phyloP scores from a whole-genome alignment of 2,797 vertebrate species.

The Hephaestus fuliginosus region DNA sequence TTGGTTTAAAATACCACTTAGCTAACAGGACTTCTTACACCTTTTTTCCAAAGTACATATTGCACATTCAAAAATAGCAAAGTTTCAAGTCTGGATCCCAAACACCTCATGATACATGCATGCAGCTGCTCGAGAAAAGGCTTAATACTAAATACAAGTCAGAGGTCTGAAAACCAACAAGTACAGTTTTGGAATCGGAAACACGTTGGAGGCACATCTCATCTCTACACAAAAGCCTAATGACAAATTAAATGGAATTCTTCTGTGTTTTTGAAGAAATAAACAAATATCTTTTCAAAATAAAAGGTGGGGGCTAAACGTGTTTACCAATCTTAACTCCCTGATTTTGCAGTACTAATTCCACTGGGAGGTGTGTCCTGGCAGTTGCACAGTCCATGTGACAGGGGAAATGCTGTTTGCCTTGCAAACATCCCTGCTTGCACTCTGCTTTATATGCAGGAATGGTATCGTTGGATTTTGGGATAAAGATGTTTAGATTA shows the following conservation, averaged over 20 bases:
- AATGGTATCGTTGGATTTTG: slow-evolving; percentile 70
- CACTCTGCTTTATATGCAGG: slow-evolving; percentile 66
- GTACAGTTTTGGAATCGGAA: slow-evolving; percentile 49
- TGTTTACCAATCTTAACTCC: slow-evolving; percentile 32
- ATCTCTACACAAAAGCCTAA: slow-evolving; percentile 54
- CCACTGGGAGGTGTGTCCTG: slow-evolving; percentile 42
- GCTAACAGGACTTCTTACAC: slow-evolving; percentile 37
- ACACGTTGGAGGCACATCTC: slow-evolving; percentile 60
- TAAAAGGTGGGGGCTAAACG: slow-evolving; percentile 35
- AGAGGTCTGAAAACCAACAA: slow-evolving; percentile 43
- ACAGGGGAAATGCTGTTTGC: slow-evolving; percentile 64
- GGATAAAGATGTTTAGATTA: slow-evolving; percentile 68
- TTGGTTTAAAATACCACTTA: slow-evolving; percentile 43
- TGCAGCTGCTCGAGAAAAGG: slow-evolving; percentile 68
- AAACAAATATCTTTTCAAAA: slow-evolving; percentile 37
- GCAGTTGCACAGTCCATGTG: slow-evolving; percentile 50
- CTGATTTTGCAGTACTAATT: slow-evolving; percentile 45
- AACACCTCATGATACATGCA: slow-evolving; percentile 65
- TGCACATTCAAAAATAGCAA: slow-evolving; percentile 67
- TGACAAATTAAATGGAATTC: slow-evolving; percentile 40
- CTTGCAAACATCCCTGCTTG: slow-evolving; percentile 65
- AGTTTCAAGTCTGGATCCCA: slow-evolving; percentile 73
- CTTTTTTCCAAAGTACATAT: slow-evolving; percentile 65
- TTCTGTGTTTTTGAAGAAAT: slow-evolving; percentile 49
- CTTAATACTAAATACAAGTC: slow-evolving; percentile 62